Evolutionary conservation across 2,797 vertebrate species (phyloP), one percentile per base, ranked within the genome.

Genomic region (Danio kyathit): DNA sequence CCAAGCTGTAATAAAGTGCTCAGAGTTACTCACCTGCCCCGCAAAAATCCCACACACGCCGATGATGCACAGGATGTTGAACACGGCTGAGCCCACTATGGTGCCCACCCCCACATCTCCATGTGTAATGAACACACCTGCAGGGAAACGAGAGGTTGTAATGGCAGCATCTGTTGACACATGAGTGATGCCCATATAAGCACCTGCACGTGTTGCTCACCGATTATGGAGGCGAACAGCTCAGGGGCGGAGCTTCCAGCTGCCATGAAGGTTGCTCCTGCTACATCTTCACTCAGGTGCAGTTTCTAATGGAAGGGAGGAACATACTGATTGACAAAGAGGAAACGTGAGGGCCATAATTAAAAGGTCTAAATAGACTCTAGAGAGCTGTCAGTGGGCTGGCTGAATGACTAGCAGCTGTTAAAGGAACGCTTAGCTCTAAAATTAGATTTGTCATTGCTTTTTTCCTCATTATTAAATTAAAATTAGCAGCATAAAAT

Each of bases 231-330:
- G 46, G 96, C 94, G 84, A 97, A 97, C 43, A 97, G 91, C 76
- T 97, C 96, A 1, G 96, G 96, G 0, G 96, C 96, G 0, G 96
- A 97, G 89, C 96, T 97, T 82, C 96, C 96, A 7, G 96, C 95
- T 19, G 96, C 96, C 96, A 97, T 97, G 88, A 97, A 97, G 8
- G 96, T 97, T 67, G 96, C 96, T 82, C 96, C 96, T 1, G 96
- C 96, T 76, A 97, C 96, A 74, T 97, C 96, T 89, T 95, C 96
- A 41, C 94, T 96, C 86, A 97, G 86, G 85, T 95, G 94, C 51
- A 97, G 90, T 89, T 92, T 95, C 96, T 97, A 88, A 79, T 90
- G 90, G 40, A 85, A 61, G 57, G 66, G 48, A 72, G 54, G 49
- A 72, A 75, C 10, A 81, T 17, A 67, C 13, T 41, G 9, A 72